Conservation (phyloP, 2,888 invertebrate genomes). For the Amorpha juglandis region DNA sequence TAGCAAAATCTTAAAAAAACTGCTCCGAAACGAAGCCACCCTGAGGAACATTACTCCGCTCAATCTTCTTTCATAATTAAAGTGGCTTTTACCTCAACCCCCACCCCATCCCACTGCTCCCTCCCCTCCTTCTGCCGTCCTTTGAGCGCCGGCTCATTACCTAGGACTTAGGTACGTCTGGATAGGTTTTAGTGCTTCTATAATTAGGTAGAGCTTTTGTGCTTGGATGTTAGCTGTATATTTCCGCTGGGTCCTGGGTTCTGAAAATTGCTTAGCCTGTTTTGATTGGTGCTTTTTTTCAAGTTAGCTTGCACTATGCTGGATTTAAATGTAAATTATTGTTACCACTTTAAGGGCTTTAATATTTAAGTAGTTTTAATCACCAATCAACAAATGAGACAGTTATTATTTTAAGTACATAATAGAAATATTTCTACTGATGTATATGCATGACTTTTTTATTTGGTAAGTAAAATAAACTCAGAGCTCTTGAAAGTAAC, state of each 20-base stretch:
- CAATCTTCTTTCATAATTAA: constrained; percentile 83
- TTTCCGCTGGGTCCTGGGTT: not conserved
- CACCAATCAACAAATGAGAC: no score
- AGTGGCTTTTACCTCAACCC: constrained; percentile 69
- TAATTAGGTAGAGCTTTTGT: constrained; percentile 52
- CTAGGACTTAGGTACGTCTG: constrained; percentile 59
- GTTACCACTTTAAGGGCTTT: no score
- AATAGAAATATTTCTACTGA: no score
- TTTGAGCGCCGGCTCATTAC: constrained; percentile 70
- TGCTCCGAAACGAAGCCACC: constrained; percentile 33
- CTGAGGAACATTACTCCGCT: constrained; percentile 49
- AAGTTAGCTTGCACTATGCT: no score
- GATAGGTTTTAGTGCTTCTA: constrained; percentile 59
- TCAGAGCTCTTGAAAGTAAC: no score
- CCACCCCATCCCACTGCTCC: constrained; percentile 39
- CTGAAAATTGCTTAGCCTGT: not conserved
- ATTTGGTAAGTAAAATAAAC: no score
- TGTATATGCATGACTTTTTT: no score
- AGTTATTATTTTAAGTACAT: no score
- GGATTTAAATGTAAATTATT: no score
- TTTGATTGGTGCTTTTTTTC: not conserved
- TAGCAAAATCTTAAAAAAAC: constrained; percentile 25
- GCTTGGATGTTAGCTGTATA: not conserved
- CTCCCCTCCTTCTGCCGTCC: constrained; percentile 48
- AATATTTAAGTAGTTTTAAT: no score